Base-by-base conservation (phyloP, 2,797 vertebrate genomes). In the Mormyrus hasselquistii region DNA sequence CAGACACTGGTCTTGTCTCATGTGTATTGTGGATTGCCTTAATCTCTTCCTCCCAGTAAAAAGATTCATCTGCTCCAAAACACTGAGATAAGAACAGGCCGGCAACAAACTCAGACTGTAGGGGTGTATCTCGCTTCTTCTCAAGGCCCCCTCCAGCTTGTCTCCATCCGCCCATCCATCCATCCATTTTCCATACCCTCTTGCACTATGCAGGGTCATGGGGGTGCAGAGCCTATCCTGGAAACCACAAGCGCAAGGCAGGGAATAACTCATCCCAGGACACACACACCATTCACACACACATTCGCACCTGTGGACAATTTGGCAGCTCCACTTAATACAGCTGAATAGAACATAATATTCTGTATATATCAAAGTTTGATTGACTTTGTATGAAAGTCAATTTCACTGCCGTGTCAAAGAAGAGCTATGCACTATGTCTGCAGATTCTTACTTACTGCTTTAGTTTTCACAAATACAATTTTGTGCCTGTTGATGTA, bases 51-150 rank as follows among this genome's bases (percentile, higher is more conserved):
- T 69, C 55, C 8, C 22, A 59, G 47, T 62, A 34, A 10, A 86
- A 53, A 34, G 22, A 34, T 41, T n/a, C 86, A 22, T 91, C 83
- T 85, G 82, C 87, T 90, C 41, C 69, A 90, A 88, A 90, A 90
- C 90, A 76, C 90, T 89, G 89, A 88, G 86, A 86, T 86, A 79
- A 91, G 86, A 29, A 65, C 22, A 22, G n/a, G 62, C 41, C 34
- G 86, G 89, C n/a, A 41, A 41, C 34, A 85, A 86, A 55, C 47
- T 44, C 25, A n/a, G 16, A 14, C n/a, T 47, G n/a, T 57, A 65
- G 10, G 25, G 73, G 22, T 52, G 19, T 29, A 41, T 57, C 57
- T 52, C 22, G 14, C 7, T 57, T 38, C 29, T 38, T 52, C 76
- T 89, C 83, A 88, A 90, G 89, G 65, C 82, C 49, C 34, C 69